phyloP scores from a whole-genome alignment of 2,888 invertebrate genomes.

The Tenthredo distinguenda region DNA sequence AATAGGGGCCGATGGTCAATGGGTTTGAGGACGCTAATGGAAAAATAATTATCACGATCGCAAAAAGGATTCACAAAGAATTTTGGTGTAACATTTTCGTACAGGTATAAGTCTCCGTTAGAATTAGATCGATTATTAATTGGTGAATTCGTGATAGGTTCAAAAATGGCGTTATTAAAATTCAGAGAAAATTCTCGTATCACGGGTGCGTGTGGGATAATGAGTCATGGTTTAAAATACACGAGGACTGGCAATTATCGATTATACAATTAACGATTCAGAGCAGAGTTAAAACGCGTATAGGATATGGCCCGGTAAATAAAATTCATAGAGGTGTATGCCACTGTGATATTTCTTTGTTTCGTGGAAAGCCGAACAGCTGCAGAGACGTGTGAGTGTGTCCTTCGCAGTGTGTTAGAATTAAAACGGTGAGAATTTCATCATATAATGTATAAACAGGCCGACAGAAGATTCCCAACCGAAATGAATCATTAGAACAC shows the following conservation, averaged over 20 bases:
- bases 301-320: neutral
- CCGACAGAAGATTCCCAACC: conserved; percentile 11
- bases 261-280: conserved; percentile 70
- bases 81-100: neutral
- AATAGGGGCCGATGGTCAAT: conserved; percentile 62
- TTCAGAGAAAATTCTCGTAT: conserved; percentile 71
- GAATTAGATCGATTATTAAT: conserved; percentile 74
- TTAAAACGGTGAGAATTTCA: conserved; percentile 35
- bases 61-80: conserved; percentile 24
- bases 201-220: conserved; percentile 70
- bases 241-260: conserved; percentile 68
- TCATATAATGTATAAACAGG: conserved; percentile 15
- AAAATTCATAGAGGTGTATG: neutral
- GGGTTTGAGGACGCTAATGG: conserved; percentile 27
- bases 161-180: conserved; percentile 77
- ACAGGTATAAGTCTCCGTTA: neutral
- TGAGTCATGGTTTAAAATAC: conserved; percentile 75
- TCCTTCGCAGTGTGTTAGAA: neutral
- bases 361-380: conserved; percentile 1
- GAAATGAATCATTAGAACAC: conserved; percentile 48
- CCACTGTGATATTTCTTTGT: conserved; percentile 9
- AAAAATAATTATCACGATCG: conserved; percentile 44
- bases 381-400: neutral
- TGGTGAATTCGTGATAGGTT: conserved; percentile 77
- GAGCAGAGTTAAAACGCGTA: neutral